Evolutionary conservation across 2,797 vertebrate species (phyloP).

Genomic region (Discoglossus pictus): DNA sequence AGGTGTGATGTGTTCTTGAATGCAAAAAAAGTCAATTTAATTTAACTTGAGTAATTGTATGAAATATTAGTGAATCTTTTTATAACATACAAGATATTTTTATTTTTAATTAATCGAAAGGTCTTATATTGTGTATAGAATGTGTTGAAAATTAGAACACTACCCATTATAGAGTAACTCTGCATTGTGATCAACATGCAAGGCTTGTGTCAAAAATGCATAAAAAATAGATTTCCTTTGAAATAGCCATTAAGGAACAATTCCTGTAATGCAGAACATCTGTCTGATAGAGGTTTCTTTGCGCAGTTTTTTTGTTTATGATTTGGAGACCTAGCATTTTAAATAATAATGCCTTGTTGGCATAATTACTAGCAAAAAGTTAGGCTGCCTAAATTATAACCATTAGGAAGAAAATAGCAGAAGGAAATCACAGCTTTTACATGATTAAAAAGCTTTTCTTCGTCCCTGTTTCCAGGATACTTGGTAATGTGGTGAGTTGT

Average conservation of each 20-base stretch:
- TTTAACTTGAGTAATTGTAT: no score
- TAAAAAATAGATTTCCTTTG: slow-evolving; percentile 29
- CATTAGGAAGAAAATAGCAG: slow-evolving; percentile 43
- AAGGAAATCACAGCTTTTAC: slow-evolving; percentile 35
- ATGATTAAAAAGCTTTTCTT: slow-evolving; percentile 36
- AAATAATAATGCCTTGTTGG: slow-evolving; percentile 46
- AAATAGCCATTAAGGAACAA: slow-evolving; percentile 35
- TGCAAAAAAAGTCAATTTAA: no score
- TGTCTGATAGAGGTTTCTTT: slow-evolving; percentile 31
- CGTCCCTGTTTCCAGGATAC: slow-evolving; percentile 7
- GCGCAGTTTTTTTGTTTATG: slow-evolving; percentile 35
- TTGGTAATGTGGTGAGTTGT: slow-evolving; percentile 13
- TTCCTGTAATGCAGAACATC: slow-evolving; percentile 38
- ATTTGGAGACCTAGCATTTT: slow-evolving; percentile 40
- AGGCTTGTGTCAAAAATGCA: slow-evolving; percentile 20
- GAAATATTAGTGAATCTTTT: no score
- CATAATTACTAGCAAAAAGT: slow-evolving; percentile 41
- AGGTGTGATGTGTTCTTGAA: no score
- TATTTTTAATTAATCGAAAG: no score
- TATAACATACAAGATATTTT: no score
- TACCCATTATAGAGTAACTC: slow-evolving; percentile 29
- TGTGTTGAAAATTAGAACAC: slow-evolving; percentile 59
- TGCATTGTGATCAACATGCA: slow-evolving; percentile 17
- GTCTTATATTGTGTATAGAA: no score
- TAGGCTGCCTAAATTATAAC: slow-evolving; percentile 36